A percentile compares a stretch with the other conserved stretches of the same genome.
Conservation (phyloP, 2,888 invertebrate genomes). For the Tryphoninae sp. region DNA sequence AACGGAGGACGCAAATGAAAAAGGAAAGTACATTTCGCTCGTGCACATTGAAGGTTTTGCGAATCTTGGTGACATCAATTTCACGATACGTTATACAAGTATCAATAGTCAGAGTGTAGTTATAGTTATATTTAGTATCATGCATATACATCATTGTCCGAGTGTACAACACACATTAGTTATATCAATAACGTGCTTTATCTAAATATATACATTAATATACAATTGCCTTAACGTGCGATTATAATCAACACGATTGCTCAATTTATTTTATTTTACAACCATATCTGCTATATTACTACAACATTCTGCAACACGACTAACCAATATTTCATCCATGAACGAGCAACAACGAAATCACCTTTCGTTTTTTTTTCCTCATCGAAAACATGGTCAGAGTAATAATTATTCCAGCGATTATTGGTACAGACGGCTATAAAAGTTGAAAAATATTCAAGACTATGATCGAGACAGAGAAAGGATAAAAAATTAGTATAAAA, state of each 20-base stretch:
- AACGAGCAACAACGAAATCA: neutral
- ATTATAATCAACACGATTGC: neutral
- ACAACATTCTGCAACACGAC: conserved; percentile 14
- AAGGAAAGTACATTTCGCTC: conserved; percentile 60
- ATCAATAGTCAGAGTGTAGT: neutral
- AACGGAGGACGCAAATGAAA: conserved; percentile 54
- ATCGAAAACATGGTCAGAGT: neutral
- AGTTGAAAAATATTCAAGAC: no score
- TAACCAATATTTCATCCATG: conserved; percentile 6
- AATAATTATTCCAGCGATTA: no score
- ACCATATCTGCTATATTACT: neutral
- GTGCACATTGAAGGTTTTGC: conserved; percentile 63
- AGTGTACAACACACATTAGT: no score
- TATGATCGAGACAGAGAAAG: no score
- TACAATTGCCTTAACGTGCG: conserved; percentile 1
- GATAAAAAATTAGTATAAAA: no score
- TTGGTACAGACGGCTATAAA: no score
- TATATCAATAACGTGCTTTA: conserved; percentile 8
- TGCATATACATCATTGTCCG: neutral
- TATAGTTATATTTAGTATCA: conserved; percentile 6
- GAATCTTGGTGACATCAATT: conserved; percentile 40
- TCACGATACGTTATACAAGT: conserved; percentile 30
- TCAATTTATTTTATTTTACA: no score
- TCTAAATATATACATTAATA: conserved; percentile 19
- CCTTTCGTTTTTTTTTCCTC: conserved; percentile 5